Conservation (phyloP, 2,888 invertebrate genomes). For the Catocala fraxini region DNA sequence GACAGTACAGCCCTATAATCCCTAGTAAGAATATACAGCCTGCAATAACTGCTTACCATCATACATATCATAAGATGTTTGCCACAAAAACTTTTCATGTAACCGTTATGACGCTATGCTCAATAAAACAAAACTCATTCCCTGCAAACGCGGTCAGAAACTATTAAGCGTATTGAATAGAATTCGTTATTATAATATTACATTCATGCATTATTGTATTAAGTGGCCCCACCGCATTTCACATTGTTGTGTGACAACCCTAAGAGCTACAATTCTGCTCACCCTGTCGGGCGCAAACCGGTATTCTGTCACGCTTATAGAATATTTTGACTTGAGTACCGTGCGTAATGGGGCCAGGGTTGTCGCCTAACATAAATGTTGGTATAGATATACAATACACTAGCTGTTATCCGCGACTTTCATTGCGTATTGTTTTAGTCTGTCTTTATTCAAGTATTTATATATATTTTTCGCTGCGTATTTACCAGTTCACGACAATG, state of each 20-base stretch:
- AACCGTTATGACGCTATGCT: neutral
- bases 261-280: conserved; percentile 27
- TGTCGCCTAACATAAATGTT: conserved; percentile 13
- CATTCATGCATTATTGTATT: conserved; percentile 28
- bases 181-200: conserved; percentile 16
- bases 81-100: neutral
- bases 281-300: conserved; percentile 36
- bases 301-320: conserved; percentile 43
- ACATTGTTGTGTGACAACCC: conserved; percentile 42
- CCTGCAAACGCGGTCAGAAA: conserved; percentile 7
- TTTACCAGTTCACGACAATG: too few relatives aligned
- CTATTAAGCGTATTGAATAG: conserved; percentile 9
- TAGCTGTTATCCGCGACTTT: neutral
- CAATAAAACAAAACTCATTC: neutral
- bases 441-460: too few relatives aligned
- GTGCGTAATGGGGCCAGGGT: conserved; percentile 41
- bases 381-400: neutral
- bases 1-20: too few relatives aligned
- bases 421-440: too few relatives aligned
- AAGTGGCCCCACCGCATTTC: conserved; percentile 43
- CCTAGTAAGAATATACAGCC: too few relatives aligned
- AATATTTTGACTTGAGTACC: conserved; percentile 45
- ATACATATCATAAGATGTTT: too few relatives aligned
- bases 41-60: too few relatives aligned
- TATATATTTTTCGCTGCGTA: too few relatives aligned